A percentile compares a stretch with the other conserved stretches of the same genome.
These are phyloP conservation scores for Dasysyrphus albostriatus DNA, from an alignment of 2,888 invertebrate species.

Conservation along the genomic window DNA sequence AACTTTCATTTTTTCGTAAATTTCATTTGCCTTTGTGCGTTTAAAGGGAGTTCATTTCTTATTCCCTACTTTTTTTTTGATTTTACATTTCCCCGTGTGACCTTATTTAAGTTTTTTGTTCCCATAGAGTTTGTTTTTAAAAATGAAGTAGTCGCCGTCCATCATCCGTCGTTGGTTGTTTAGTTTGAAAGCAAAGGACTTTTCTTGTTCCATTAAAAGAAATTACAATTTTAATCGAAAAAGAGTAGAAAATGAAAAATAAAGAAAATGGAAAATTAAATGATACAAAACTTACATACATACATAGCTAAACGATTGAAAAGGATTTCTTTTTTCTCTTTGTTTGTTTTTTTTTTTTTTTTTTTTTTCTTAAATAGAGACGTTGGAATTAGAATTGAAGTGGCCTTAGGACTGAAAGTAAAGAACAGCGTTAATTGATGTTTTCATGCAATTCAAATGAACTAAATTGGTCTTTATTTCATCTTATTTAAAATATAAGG, in stretches of 20 bases:
- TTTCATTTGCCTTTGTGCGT: constrained; percentile 49
- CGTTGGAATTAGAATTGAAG: constrained; percentile 58
- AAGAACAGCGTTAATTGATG: constrained; percentile 54
- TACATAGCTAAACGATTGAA: constrained; percentile 10
- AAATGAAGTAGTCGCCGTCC: constrained; percentile 21
- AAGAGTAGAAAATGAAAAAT: constrained; percentile 2
- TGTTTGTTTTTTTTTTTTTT: not conserved
- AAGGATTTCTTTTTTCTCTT: not conserved
- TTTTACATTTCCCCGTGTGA: constrained; percentile 28
- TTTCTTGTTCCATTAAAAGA: constrained; percentile 23
- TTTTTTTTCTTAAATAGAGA: no score
- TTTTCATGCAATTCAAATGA: constrained; percentile 48
- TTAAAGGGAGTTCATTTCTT: constrained; percentile 13
- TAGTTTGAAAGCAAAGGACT: constrained; percentile 1
- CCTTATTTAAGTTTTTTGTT: constrained; percentile 31
- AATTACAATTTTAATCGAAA: constrained; percentile 37
- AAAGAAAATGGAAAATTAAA: constrained; percentile 2
- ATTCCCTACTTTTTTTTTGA: not conserved
- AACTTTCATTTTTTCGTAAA: constrained; percentile 61
- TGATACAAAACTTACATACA: constrained; percentile 7
- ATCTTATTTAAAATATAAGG: not conserved
- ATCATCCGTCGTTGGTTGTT: not conserved
- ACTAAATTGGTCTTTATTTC: constrained; percentile 21
- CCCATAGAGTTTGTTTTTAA: not conserved
- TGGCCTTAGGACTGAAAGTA: constrained; percentile 33